Conservation (phyloP, 2,797 vertebrate species). For the Kryptopterus vitreolus region DNA sequence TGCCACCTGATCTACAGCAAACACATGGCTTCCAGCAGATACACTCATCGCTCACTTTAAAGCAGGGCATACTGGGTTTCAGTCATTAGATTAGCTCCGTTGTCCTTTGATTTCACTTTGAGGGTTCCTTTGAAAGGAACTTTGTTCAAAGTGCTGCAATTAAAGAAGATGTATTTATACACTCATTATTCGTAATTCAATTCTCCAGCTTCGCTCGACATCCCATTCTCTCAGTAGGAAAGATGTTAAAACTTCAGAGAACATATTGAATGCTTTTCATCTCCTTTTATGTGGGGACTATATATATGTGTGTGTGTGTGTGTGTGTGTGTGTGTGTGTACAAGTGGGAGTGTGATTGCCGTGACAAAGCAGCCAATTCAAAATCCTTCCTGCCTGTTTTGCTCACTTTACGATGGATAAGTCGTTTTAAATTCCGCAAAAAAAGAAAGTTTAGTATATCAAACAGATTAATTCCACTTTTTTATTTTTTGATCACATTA, state of each 20-base stretch:
- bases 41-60: not conserved
- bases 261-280: conserved; percentile 43
- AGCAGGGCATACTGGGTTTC: not conserved
- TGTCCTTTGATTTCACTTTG: conserved; percentile 10
- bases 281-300: not conserved
- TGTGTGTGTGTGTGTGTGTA: conserved; percentile 12
- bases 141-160: conserved; percentile 23
- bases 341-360: conserved; percentile 3
- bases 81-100: conserved; percentile 12
- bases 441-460: not conserved
- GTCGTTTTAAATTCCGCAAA: not conserved
- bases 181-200: conserved; percentile 6
- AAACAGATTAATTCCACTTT: not conserved
- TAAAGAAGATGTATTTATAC: conserved; percentile 30
- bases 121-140: conserved; percentile 17
- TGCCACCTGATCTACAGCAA: conserved; percentile 31
- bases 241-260: conserved; percentile 36
- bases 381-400: not conserved
- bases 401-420: not conserved
- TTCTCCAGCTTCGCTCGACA: not conserved
- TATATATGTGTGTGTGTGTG: conserved; percentile 24
- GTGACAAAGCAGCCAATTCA: not conserved
- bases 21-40: conserved; percentile 18
- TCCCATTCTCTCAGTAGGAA: not conserved
- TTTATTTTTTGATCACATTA: not conserved